phyloP scores from a whole-genome alignment of 30 jellyfish, hydroid and myxozoan species.

The Catostylus mosaicus region DNA sequence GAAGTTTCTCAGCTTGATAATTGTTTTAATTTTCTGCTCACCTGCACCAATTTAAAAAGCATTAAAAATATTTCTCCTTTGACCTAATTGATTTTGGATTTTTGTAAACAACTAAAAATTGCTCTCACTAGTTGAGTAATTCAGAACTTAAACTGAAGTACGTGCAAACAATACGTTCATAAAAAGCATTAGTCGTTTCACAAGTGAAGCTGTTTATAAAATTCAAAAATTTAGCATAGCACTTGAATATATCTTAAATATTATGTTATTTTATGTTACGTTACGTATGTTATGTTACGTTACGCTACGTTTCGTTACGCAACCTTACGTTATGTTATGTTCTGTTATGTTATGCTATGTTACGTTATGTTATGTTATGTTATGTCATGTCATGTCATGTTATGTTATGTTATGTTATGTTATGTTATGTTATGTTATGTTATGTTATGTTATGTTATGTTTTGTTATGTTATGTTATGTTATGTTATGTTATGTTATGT shows the following conservation, averaged over 20 bases:
- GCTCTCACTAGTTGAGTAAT: not conserved
- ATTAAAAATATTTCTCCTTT: not conserved
- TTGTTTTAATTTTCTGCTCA: not conserved
- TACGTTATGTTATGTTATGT: not conserved
- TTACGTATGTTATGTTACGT: too few relatives aligned
- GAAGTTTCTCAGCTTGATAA: slow-evolving; percentile 8
- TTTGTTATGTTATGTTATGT: too few relatives aligned
- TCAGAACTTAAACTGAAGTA: not conserved
- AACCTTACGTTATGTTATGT: too few relatives aligned
- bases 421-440: too few relatives aligned
- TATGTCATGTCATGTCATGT: not conserved
- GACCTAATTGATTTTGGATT: not conserved
- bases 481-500: not conserved
- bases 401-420: too few relatives aligned
- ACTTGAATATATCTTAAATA: too few relatives aligned
- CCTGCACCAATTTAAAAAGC: not conserved
- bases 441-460: not conserved
- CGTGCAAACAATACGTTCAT: too few relatives aligned
- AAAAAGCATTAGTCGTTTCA: too few relatives aligned
- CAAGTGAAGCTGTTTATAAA: too few relatives aligned
- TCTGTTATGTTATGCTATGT: not conserved
- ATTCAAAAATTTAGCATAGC: too few relatives aligned
- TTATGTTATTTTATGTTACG: too few relatives aligned
- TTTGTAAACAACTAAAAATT: not conserved
- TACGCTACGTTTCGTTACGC: too few relatives aligned